These are phyloP conservation scores for Sebastiscus albofasciatus DNA, from an alignment of 2,797 vertebrate genomes.

Conservation along the genomic window DNA sequence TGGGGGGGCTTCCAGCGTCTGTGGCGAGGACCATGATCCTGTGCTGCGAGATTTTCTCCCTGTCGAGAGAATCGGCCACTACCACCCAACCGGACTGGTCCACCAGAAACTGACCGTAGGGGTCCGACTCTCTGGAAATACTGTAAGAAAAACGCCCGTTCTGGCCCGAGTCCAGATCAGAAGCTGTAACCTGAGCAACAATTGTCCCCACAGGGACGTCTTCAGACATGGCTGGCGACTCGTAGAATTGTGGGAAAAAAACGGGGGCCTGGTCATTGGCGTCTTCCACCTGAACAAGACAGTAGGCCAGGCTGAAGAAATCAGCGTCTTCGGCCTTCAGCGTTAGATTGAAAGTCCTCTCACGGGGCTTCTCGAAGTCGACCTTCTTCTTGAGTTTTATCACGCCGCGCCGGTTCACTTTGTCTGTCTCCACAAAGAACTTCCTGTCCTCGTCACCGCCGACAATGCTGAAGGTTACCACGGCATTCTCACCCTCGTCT, in stretches of 20 bases:
- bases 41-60: slow-evolving; percentile 85
- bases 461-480: slow-evolving; percentile 88
- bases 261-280: slow-evolving; percentile 89
- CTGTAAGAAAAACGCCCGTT: slow-evolving; percentile 88
- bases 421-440: slow-evolving; percentile 91
- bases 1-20: slow-evolving; percentile 84
- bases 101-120: slow-evolving; percentile 85
- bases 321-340: slow-evolving; percentile 89
- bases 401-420: slow-evolving; percentile 81
- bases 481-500: slow-evolving; percentile 88
- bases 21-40: slow-evolving; percentile 86
- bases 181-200: slow-evolving; percentile 87
- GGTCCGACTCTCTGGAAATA: slow-evolving; percentile 85
- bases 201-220: slow-evolving; percentile 85
- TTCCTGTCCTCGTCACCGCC: slow-evolving; percentile 88
- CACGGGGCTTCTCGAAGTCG: slow-evolving; percentile 90
- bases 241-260: slow-evolving; percentile 89
- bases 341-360: slow-evolving; percentile 90
- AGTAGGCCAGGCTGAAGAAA: slow-evolving; percentile 86
- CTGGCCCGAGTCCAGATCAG: slow-evolving; percentile 89
- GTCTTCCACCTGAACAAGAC: slow-evolving; percentile 89
- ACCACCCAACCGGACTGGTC: slow-evolving; percentile 86
- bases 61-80: slow-evolving; percentile 84
- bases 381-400: slow-evolving; percentile 86
- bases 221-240: slow-evolving; percentile 85